Evolutionary conservation across 2,113 vertebrate species (phyloP).

Genomic region (Plectropomus leopardus): DNA sequence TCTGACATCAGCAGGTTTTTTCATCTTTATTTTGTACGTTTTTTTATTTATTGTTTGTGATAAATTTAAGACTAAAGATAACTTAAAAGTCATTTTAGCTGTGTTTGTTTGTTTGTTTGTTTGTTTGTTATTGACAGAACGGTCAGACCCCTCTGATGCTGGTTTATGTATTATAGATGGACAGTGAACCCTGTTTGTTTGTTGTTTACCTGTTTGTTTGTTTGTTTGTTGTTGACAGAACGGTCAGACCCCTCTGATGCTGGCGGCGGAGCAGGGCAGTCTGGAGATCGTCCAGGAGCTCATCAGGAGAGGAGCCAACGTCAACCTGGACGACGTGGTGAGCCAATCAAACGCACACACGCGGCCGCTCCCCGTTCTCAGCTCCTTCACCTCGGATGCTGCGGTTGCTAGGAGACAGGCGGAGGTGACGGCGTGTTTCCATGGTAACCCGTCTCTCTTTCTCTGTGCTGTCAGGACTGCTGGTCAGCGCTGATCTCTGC

Average conservation of each 20-base stretch:
- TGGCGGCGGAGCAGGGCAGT: conserved; percentile 96
- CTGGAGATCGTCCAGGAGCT: conserved; percentile 97
- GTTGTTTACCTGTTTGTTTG: too few species aligned
- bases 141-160: too few species aligned
- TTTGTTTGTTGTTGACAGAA: conserved; percentile 89
- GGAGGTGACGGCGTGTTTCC: conserved; percentile 30
- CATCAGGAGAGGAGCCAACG: conserved; percentile 94
- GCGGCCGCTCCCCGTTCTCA: too few species aligned
- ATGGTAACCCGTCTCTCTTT: conserved; percentile 51
- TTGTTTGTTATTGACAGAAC: too few species aligned
- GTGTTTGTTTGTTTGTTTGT: too few species aligned
- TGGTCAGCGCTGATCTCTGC: conserved; percentile 98
- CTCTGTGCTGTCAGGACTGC: conserved; percentile 89
- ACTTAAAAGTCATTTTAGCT: too few species aligned
- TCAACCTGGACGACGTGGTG: conserved; percentile 97
- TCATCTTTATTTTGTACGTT: too few species aligned
- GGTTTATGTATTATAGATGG: too few species aligned
- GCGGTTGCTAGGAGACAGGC: conserved; percentile 51
- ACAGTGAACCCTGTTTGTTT: too few species aligned
- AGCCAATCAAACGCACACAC: conserved; percentile 19
- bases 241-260: conserved; percentile 96
- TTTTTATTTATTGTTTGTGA: too few species aligned
- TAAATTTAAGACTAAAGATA: too few species aligned
- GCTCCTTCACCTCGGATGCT: neutral
- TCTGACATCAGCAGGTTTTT: too few species aligned